Evolutionary conservation across 2,797 vertebrate genomes (phyloP), one percentile per base, ranked within the genome.

Genomic region (Argya squamiceps): DNA sequence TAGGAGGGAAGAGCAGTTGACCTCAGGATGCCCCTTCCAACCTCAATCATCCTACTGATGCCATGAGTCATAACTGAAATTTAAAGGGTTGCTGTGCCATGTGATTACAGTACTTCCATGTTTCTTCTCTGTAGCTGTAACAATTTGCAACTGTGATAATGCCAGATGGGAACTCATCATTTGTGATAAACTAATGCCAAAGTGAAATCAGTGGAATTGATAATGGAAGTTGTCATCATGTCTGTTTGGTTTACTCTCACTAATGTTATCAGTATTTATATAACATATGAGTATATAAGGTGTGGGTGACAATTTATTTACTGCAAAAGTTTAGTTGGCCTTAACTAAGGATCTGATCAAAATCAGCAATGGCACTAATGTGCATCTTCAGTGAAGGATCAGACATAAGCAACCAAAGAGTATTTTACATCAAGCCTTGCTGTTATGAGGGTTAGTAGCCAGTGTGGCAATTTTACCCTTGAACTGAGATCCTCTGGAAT

Each of bases 221-320:
- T 50, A 93, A 75, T 32, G 30, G 24, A 81, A 85, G 24, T n/a
- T 85, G 19, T 41, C 15, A 37, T 53, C 18, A 18, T 16, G 27
- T 36, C 12, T 39, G 20, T n/a, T 78, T 69, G 67, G 10, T 32
- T 92, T 29, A 44, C 22, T 18, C 29, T 88, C 50, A 32, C 10
- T 52, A 37, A 73, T 11, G 4, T 30, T 74, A 16, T 32, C 46
- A 18, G 11, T 37, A 27, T 83, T 69, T 75, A 69, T 21, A 16
- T 24, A 49, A 58, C 0, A 2, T 16, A 0, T 17, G 26, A 80
- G 29, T 46, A 44, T 11, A 7, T 17, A 63, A 26, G 7, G 17
- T 11, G 8, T 15, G 36, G 0, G 5, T 47, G 37, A 39, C 41
- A 67, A 58, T 37, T 34, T 12, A 65, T 50, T 64, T 86, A 84